Evolutionary conservation across 2,888 invertebrate genomes (phyloP).

Genomic region (Polyommatus icarus): DNA sequence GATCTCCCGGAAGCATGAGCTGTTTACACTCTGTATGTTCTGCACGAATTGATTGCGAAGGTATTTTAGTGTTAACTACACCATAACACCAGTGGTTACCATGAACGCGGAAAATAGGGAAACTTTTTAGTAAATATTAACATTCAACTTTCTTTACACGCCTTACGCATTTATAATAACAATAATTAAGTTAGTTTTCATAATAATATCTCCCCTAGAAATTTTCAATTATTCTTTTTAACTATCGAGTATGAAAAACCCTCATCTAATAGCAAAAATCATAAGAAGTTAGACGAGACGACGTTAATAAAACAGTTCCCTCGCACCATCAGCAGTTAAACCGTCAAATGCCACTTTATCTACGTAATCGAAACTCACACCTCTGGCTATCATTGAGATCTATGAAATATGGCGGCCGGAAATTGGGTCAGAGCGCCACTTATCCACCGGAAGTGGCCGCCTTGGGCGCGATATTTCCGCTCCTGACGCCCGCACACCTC

Average conservation of each 20-base stretch:
- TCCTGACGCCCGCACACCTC: conserved; percentile 67
- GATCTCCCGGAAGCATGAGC: conserved; percentile 32
- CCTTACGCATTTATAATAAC: too few species aligned
- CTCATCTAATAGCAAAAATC: not conserved
- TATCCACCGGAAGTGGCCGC: conserved; percentile 69
- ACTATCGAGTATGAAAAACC: too few species aligned
- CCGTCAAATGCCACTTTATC: conserved; percentile 6
- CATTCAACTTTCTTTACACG: too few species aligned
- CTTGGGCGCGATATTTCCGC: conserved; percentile 71
- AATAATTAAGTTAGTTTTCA: too few species aligned
- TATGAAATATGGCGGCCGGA: conserved; percentile 73
- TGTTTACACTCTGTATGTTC: conserved; percentile 22
- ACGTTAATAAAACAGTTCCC: not conserved
- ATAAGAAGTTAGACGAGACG: not conserved
- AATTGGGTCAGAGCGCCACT: conserved; percentile 73
- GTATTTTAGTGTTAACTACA: conserved; percentile 7
- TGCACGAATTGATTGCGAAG: conserved; percentile 16
- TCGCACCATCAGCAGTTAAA: not conserved
- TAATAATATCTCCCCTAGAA: too few species aligned
- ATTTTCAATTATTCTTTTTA: too few species aligned
- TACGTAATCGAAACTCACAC: conserved; percentile 14
- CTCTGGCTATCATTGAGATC: conserved; percentile 46
- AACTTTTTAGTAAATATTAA: too few species aligned
- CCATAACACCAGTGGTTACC: not conserved
- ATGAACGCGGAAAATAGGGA: not conserved